Evolutionary conservation across 2,113 vertebrate species (phyloP).

Genomic region (Agapornis roseicollis): DNA sequence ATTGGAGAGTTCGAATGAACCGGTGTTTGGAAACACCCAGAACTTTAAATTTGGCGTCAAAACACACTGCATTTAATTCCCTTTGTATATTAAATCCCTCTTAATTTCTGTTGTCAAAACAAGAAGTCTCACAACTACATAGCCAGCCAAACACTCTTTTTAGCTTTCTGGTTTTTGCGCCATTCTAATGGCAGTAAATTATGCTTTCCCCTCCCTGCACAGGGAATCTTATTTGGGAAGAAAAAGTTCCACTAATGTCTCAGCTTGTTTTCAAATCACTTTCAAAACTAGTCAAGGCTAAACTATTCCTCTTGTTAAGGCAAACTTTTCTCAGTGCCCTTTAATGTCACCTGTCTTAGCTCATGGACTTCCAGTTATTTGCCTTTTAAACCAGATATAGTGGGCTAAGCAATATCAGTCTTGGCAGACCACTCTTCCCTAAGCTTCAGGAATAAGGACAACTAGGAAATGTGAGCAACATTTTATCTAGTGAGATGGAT

Average conservation of each 20-base stretch:
- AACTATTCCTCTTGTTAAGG: neutral
- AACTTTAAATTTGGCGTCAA: neutral
- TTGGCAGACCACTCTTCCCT: neutral
- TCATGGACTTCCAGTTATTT: neutral
- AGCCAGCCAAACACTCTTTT: neutral
- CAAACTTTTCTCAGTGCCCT: neutral
- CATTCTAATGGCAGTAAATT: neutral
- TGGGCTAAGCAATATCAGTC: neutral
- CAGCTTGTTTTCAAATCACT: neutral
- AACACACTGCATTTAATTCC: neutral
- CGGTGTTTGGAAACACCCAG: neutral
- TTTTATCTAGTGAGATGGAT: neutral
- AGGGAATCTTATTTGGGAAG: neutral
- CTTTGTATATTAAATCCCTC: neutral
- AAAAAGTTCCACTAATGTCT: neutral
- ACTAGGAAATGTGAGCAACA: accelerated
- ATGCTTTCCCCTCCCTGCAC: neutral
- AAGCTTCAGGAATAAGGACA: neutral
- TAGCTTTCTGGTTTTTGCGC: neutral
- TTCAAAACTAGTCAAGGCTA: neutral
- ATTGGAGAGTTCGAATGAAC: neutral
- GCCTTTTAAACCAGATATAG: neutral
- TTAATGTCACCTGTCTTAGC: neutral
- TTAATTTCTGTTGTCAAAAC: neutral
- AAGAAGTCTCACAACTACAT: neutral